phyloP scores from a whole-genome alignment of 1,140 invertebrate genomes.

The Trissolcus basalis region DNA sequence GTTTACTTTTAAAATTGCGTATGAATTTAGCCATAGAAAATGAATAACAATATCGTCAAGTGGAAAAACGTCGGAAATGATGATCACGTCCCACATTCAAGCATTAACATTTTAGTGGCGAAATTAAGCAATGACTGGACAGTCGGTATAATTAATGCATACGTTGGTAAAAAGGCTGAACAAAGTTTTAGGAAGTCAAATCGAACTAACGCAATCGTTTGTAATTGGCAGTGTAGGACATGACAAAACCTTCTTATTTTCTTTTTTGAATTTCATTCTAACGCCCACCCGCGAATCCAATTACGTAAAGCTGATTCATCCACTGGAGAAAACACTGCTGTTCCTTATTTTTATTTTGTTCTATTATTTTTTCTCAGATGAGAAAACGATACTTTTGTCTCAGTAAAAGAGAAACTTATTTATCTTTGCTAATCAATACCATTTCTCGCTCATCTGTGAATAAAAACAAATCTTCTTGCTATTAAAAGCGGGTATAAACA shows the following conservation, averaged over 20 bases:
- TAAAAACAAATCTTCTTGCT: too few relatives aligned
- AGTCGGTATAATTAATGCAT: not conserved
- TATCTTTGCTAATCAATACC: too few relatives aligned
- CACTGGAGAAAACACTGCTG: too few relatives aligned
- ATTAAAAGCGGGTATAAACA: too few relatives aligned
- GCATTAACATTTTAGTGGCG: not conserved
- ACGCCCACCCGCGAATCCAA: not conserved
- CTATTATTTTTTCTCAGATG: too few relatives aligned
- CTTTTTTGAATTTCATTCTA: not conserved
- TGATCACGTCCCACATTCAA: not conserved
- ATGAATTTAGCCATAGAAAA: not conserved
- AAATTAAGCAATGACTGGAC: not conserved
- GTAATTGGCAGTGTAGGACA: slow-evolving; percentile 1
- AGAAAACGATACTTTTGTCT: too few relatives aligned
- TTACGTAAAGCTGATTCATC: not conserved
- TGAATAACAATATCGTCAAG: not conserved
- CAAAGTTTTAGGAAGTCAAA: not conserved
- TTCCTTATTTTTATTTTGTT: not conserved
- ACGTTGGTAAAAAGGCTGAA: not conserved
- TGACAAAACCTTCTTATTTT: not conserved
- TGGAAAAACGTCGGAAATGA: not conserved
- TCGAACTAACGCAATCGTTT: not conserved
- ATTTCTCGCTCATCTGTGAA: too few relatives aligned
- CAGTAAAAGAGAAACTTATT: too few relatives aligned
- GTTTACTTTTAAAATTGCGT: too few relatives aligned